Conservation (phyloP, 2,113 vertebrate species). For the Phyllopteryx taeniolatus region DNA sequence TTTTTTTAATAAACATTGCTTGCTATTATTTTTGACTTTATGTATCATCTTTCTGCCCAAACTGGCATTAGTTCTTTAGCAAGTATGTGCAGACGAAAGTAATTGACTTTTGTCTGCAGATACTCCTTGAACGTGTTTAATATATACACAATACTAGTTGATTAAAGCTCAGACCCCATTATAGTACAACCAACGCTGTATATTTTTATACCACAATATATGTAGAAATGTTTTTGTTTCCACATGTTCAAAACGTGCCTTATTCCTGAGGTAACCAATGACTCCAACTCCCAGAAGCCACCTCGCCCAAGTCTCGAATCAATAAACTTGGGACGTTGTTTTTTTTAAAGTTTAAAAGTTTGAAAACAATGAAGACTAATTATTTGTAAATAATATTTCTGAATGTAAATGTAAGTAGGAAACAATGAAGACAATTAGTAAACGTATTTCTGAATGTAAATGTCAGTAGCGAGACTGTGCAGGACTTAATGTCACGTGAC, state of each 20-base stretch:
- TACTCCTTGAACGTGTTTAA: neutral
- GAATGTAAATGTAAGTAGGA: too few relatives aligned
- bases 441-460: too few relatives aligned
- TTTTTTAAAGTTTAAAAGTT: too few relatives aligned
- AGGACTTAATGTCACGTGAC: neutral
- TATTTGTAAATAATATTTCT: neutral
- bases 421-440: too few relatives aligned
- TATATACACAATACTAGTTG: too few relatives aligned
- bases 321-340: too few relatives aligned
- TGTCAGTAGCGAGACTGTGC: too few relatives aligned
- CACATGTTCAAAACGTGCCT: neutral
- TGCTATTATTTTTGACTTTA: slow-evolving; percentile 57
- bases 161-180: too few relatives aligned
- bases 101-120: too few relatives aligned
- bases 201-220: too few relatives aligned
- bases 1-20: slow-evolving; percentile 80
- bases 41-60: slow-evolving; percentile 1
- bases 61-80: too few relatives aligned
- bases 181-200: too few relatives aligned
- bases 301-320: neutral
- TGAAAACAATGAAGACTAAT: neutral
- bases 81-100: neutral
- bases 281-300: slow-evolving; percentile 4
- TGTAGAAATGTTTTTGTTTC: neutral
- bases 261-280: neutral